A percentile compares a stretch with the other conserved stretches of the same genome.
phyloP scores from a whole-genome alignment of 2,888 invertebrate species.

The Loripinus fragilis region DNA sequence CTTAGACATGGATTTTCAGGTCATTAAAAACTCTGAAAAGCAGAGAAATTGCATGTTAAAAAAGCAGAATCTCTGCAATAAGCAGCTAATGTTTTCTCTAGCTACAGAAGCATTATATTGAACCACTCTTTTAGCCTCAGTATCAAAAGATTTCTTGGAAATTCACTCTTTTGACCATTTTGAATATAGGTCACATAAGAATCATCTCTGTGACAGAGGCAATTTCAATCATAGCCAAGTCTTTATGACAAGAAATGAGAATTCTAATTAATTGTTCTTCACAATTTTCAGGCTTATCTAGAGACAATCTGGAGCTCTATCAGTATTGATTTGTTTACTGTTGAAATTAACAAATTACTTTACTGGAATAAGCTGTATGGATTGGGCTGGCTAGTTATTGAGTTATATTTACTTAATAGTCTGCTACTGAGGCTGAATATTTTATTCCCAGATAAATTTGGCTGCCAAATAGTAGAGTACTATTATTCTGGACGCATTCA shows the following conservation, averaged over 20 bases:
- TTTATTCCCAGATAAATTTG: not conserved
- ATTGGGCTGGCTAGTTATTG: constrained; percentile 4
- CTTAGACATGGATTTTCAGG: constrained; percentile 8
- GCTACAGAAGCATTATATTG: too few relatives aligned
- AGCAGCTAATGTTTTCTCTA: not conserved
- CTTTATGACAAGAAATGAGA: too few relatives aligned
- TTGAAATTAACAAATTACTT: constrained; percentile 65
- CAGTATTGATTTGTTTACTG: constrained; percentile 57
- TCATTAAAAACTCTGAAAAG: constrained; percentile 40
- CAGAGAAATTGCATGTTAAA: constrained; percentile 54
- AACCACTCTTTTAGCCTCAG: too few relatives aligned
- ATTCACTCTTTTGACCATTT: too few relatives aligned
- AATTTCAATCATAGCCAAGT: too few relatives aligned
- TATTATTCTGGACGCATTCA: too few relatives aligned
- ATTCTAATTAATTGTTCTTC: too few relatives aligned
- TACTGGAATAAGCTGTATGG: constrained; percentile 18
- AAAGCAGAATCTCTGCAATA: constrained; percentile 11
- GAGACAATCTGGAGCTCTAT: not conserved
- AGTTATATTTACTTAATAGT: constrained; percentile 16
- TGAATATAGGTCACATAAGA: too few relatives aligned
- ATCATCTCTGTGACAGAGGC: too few relatives aligned
- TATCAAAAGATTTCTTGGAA: too few relatives aligned
- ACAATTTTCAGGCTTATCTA: too few relatives aligned
- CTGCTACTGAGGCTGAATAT: not conserved
- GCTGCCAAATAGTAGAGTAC: not conserved